These are phyloP conservation scores for Lacanobia oleracea DNA, from an alignment of 2,888 invertebrate species.

Conservation along the genomic window DNA sequence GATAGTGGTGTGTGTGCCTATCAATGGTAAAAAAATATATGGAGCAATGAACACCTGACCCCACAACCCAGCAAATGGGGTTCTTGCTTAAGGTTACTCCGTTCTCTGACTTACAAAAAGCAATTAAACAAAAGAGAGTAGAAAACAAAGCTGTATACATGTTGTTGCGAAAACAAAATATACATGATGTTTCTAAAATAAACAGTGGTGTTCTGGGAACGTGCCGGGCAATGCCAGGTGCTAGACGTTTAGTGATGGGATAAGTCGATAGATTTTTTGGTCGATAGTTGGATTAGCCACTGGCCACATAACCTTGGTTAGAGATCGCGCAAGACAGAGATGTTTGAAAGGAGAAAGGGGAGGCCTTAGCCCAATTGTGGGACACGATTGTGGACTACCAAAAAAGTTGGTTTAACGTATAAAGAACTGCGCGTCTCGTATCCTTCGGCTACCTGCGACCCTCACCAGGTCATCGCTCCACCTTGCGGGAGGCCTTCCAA, in stretches of 20 bases:
- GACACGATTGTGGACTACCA: background rate
- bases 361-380: background rate
- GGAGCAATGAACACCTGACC: constrained; percentile 1
- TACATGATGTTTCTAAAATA: constrained; percentile 72
- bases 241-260: constrained; percentile 60
- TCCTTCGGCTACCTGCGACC: no score
- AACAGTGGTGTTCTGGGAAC: constrained; percentile 74
- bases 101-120: constrained; percentile 17
- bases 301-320: background rate
- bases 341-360: background rate
- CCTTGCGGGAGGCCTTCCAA: no score
- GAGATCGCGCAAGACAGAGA: background rate
- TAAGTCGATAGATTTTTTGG: constrained; percentile 34
- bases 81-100: constrained; percentile 2
- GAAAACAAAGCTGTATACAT: constrained; percentile 44
- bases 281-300: constrained; percentile 14
- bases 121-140: constrained; percentile 26
- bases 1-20: no score
- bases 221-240: constrained; percentile 73
- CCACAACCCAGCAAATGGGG: background rate
- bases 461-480: no score
- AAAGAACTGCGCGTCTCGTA: no score
- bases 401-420: background rate
- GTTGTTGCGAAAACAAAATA: constrained; percentile 54
- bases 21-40: background rate